These are phyloP conservation scores for Cladorhizidae sp. DNA, from an alignment of 37 sponge, comb jelly and placozoan species.

Conservation along the genomic window DNA sequence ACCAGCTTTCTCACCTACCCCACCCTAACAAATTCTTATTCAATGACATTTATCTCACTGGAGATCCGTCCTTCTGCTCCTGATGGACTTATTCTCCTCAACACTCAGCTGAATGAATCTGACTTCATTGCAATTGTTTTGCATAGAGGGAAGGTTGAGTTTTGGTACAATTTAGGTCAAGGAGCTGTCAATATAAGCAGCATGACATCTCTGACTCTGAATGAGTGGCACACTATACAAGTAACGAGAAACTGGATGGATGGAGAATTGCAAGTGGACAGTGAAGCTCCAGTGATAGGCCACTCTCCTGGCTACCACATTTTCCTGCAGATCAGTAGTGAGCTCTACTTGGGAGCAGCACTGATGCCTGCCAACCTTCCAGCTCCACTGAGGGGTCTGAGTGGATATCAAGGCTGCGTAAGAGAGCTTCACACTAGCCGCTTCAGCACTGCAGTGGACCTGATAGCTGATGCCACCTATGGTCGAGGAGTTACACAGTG, in stretches of 20 bases:
- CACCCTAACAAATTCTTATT: conserved; percentile 34
- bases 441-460: background rate
- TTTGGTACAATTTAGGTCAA: conserved; percentile 50
- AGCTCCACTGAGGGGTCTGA: background rate
- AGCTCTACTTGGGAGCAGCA: conserved; percentile 51
- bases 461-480: conserved; percentile 30
- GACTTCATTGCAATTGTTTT: conserved; percentile 66
- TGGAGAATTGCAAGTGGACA: conserved; percentile 56
- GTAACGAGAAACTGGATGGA: conserved; percentile 28
- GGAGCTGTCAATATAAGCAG: conserved; percentile 37
- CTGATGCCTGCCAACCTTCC: background rate
- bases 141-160: conserved; percentile 33
- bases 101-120: conserved; percentile 18
- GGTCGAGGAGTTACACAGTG: conserved; percentile 31
- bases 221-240: conserved; percentile 63
- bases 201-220: conserved; percentile 11
- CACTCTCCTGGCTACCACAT: conserved; percentile 24
- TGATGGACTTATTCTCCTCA: conserved; percentile 60
- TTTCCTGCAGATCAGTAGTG: conserved; percentile 46
- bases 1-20: conserved; percentile 28
- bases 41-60: conserved; percentile 35
- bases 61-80: conserved; percentile 36
- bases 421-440: conserved; percentile 14
- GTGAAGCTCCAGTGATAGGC: conserved; percentile 21
- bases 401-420: conserved; percentile 54